Base-by-base conservation (phyloP, 92 coral and sea anemone species). In the Zoanthus sociatus region DNA sequence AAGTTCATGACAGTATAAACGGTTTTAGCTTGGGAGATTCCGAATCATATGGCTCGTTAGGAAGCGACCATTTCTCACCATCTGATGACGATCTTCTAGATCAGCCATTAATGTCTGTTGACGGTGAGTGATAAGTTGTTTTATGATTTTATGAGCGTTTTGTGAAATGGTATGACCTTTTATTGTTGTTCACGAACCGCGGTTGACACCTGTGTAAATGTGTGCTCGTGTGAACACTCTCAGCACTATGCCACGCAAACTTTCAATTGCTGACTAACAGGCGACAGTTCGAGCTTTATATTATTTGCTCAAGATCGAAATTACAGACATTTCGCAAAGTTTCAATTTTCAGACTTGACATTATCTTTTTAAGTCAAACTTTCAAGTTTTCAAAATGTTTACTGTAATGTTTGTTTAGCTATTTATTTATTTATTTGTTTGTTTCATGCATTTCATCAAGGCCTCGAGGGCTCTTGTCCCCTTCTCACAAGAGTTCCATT, bases 21-120 rank as follows among this genome's bases (percentile, higher is more conserved):
- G 60, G 75, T 9, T 81, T 81, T 71, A 81, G 85, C 47, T 81
- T 81, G 85, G 85, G 66, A 5, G 85, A 81, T 18, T 66, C 60
- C 6, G 85, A 81, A 11, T 74, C 85, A 20, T 81, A 81, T 21
- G 85, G 85, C 45, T 50, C 85, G 44, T 53, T 81, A 81, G 85
- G 61, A 81, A 67, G 64, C 66, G 85, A 81, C 73, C 84, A 79
- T 64, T 81, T 81, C 85, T 46, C 85, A 67, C 85, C 76, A 21
- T 81, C 85, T 48, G 85, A 81, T 33, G 85, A 81, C 45, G 85
- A 81, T 48, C 73, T 81, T 81, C 47, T 81, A 46, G 85, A 81
- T 68, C 85, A 81, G 50, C 85, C 85, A 32, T 81, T 81, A 73
- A 81, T 81, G 85, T 66, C 85, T 45, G 85, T 67, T 67, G 85